Percentiles rank a stretch among this genome's conserved stretches.
Evolutionary conservation across 2,888 invertebrate genomes (phyloP).

Genomic region (Cryptophagus acutangulus): DNA sequence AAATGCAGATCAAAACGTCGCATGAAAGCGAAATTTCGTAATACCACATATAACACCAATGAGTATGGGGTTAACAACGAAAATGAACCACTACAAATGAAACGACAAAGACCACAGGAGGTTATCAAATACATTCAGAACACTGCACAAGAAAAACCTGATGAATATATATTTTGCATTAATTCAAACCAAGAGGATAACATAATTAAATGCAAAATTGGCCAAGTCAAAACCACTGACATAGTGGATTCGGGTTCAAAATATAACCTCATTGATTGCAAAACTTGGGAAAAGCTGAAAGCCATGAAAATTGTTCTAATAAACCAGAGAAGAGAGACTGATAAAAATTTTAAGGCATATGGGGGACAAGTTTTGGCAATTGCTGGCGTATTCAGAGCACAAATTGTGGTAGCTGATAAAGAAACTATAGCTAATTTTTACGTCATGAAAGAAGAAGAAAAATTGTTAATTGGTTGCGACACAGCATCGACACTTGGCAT

Average conservation of each 20-base stretch:
- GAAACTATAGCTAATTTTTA: constrained; percentile 20
- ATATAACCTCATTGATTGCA: constrained; percentile 23
- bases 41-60: too few species aligned
- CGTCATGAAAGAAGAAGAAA: constrained; percentile 18
- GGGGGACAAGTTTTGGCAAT: constrained; percentile 18
- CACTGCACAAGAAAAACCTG: too few species aligned
- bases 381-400: constrained; percentile 25
- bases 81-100: too few species aligned
- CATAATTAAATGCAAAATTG: too few species aligned
- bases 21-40: too few species aligned
- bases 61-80: too few species aligned
- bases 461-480: constrained; percentile 23
- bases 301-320: constrained; percentile 10
- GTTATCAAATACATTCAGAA: too few species aligned
- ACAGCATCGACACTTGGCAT: constrained; percentile 23
- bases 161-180: too few species aligned
- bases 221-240: too few species aligned
- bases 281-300: constrained; percentile 23
- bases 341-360: constrained; percentile 23
- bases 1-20: too few species aligned
- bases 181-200: too few species aligned
- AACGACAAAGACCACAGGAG: too few species aligned
- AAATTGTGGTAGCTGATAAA: constrained; percentile 15
- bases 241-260: constrained; percentile 29
- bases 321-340: constrained; percentile 17